Percentiles rank a stretch among this genome's conserved stretches.
phyloP scores from a whole-genome alignment of 2,888 invertebrate genomes.

The Sisyra terminalis region DNA sequence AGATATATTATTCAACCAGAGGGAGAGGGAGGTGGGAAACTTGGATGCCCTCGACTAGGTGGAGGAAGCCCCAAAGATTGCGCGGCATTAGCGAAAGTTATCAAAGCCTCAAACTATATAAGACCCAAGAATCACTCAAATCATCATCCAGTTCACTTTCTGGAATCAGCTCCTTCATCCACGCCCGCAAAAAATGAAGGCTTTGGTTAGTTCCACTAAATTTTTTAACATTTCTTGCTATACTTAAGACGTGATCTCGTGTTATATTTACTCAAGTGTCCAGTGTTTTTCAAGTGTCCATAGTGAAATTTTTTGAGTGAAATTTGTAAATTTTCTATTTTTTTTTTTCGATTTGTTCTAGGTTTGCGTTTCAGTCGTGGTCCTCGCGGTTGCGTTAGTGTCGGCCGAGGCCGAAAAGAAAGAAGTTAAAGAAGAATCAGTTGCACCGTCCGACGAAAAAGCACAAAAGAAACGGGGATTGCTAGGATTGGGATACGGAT shows the following conservation, averaged over 20 bases:
- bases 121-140: constrained; percentile 33
- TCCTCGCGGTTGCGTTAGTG: constrained; percentile 41
- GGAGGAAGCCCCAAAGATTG: background rate
- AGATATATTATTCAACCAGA: no score
- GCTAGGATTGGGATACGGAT: constrained; percentile 63
- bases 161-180: constrained; percentile 26
- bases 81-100: constrained; percentile 29
- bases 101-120: constrained; percentile 28
- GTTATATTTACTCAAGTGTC: constrained; percentile 3
- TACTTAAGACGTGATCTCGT: constrained; percentile 5
- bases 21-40: no score
- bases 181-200: constrained; percentile 30
- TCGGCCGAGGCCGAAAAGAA: constrained; percentile 46
- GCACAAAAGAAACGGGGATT: constrained; percentile 72
- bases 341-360: constrained; percentile 25
- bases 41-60: no score
- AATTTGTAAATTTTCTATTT: constrained; percentile 8
- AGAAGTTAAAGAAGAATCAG: constrained; percentile 31
- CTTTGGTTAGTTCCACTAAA: constrained; percentile 31
- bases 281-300: constrained; percentile 6
- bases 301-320: constrained; percentile 4
- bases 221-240: background rate
- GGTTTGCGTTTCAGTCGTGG: constrained; percentile 57
- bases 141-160: constrained; percentile 36
- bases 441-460: constrained; percentile 33